phyloP scores from a whole-genome alignment of 2,113 vertebrate genomes.

The Otis tarda region DNA sequence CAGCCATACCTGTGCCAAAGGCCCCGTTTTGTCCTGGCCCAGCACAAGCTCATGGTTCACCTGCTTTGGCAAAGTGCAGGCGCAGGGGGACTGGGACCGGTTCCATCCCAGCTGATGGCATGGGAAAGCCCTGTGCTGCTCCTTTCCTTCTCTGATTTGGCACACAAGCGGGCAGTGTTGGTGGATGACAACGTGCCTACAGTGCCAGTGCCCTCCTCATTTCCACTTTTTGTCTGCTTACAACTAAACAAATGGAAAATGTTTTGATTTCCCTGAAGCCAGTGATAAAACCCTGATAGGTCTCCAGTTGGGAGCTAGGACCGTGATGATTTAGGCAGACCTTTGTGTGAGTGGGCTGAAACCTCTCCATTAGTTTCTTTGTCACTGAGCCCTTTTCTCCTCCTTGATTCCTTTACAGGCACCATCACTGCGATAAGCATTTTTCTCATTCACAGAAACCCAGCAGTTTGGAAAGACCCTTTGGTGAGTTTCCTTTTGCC shows the following conservation, averaged over 20 bases:
- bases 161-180: neutral
- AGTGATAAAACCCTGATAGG: neutral
- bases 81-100: accelerated
- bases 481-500: constrained; percentile 32
- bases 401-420: constrained; percentile 12
- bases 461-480: constrained; percentile 59
- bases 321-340: neutral
- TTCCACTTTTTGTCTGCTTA: neutral
- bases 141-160: neutral
- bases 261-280: neutral
- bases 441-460: constrained; percentile 62
- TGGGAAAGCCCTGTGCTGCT: neutral
- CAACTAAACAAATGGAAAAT: neutral
- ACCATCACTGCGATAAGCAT: neutral
- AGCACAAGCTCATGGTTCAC: neutral
- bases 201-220: neutral
- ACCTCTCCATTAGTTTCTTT: neutral
- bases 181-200: accelerated
- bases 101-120: accelerated
- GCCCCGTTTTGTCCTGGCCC: neutral
- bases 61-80: neutral
- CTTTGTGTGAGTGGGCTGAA: neutral
- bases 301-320: neutral
- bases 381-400: neutral
- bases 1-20: neutral